These are phyloP conservation scores for Arctia plantaginis DNA, from an alignment of 2,888 invertebrate genomes.

Conservation along the genomic window DNA sequence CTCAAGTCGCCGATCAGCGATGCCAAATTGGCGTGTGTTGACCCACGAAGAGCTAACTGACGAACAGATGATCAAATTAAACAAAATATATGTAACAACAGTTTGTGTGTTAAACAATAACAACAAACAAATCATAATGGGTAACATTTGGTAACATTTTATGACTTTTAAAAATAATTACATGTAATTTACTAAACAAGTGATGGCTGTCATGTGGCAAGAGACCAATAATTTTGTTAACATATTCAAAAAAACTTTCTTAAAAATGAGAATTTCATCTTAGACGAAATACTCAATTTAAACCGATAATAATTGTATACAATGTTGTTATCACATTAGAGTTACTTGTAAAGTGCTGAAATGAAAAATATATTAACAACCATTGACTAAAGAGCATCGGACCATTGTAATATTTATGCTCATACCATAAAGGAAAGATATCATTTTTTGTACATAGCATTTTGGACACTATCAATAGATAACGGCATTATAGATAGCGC, in stretches of 20 bases:
- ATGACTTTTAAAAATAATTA: slow-evolving; percentile 21
- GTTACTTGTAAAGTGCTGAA: slow-evolving; percentile 43
- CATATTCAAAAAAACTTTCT: background rate
- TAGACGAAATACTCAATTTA: slow-evolving; percentile 31
- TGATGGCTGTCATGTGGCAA: background rate
- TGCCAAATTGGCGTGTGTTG: background rate
- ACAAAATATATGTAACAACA: background rate
- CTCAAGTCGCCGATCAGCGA: background rate
- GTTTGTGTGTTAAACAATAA: background rate
- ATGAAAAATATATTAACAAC: slow-evolving; percentile 23
- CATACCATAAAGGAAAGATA: background rate
- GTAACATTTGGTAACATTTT: slow-evolving; percentile 49
- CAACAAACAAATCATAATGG: background rate
- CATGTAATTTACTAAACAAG: background rate
- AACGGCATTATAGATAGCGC: background rate
- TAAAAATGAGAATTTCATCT: background rate
- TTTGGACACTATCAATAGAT: background rate
- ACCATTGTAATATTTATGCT: background rate
- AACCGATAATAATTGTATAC: slow-evolving; percentile 37
- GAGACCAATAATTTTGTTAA: background rate
- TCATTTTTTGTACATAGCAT: background rate
- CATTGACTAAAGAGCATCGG: background rate
- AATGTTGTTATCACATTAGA: slow-evolving; percentile 52
- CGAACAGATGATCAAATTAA: background rate
- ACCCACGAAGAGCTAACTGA: background rate